Evolutionary conservation across 2,888 invertebrate species (phyloP), one percentile per base, ranked within the genome.

Genomic region (Eustalomyia histrio): DNA sequence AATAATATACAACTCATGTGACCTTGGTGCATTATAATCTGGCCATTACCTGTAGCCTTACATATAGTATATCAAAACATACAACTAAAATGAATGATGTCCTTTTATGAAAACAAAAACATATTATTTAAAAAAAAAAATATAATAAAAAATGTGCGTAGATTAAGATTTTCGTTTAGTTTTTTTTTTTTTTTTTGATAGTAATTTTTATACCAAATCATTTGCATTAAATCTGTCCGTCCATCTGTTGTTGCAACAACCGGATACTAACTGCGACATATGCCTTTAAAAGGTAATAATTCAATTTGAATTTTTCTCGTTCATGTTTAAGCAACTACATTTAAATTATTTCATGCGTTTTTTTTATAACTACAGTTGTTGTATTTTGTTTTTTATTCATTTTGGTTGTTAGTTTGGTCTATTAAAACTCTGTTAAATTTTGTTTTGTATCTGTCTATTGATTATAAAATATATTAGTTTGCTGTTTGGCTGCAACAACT

Each of bases 251-350:
- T 58, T 60, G 60, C 12, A 78, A 78, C 65, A 78, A 74, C 74
- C 81, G 81, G 81, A 81, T 78, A 78, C 81, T 43, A n/a, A 57
- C 52, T 74, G 74, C 73, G 73, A 81, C 76, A 81, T 76, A 76
- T 81, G 81, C 57, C 81, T 74, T 61, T 78, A 81, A 81, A 81
- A 74, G 81, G 81, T 58, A 78, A 81, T 78, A 78, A 78, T 81
- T 81, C 81, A 81, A 76, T 74, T 81, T 61, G 55, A 29, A 57
- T 33, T 63, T 76, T 65, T 39, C 29, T 33, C 50, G 58, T 53
- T 47, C 63, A 52, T 21, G 35, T 65, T 52, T 53, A 35, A n/a
- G 29, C 50, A 33, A 17, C 16, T 17, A 65, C 63, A 80, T 80
- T 73, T 52, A 76, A 76, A 81, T 76, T 74, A 81, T 73, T 81